These are phyloP conservation scores for Branchipolynoe longqiensis DNA, from an alignment of 2,888 invertebrate species.

Conservation along the genomic window DNA sequence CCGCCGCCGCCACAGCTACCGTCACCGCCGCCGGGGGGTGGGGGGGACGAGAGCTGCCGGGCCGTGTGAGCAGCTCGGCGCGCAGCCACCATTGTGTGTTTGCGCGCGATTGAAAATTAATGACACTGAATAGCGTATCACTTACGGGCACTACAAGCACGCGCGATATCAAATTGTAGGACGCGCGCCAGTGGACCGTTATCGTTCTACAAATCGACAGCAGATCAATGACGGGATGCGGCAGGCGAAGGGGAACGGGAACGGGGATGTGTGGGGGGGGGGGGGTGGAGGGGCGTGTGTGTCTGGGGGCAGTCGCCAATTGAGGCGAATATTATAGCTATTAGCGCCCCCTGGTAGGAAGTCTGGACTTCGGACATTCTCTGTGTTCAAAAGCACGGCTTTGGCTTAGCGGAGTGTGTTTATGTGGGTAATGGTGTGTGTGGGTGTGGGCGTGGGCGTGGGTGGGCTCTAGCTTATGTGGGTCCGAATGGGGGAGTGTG, in stretches of 20 bases:
- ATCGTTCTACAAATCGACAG: slow-evolving; percentile 36
- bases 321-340: slow-evolving; percentile 37
- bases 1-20: not conserved
- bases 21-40: not conserved
- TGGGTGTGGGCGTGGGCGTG: too few species aligned
- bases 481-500: too few species aligned
- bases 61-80: not conserved
- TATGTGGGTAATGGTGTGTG: too few species aligned
- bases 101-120: slow-evolving; percentile 54
- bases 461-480: too few species aligned
- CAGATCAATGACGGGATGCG: slow-evolving; percentile 35
- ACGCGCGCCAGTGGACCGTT: slow-evolving; percentile 1
- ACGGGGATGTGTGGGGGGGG: not conserved
- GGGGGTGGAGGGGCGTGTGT: not conserved
- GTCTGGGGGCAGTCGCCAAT: slow-evolving; percentile 2
- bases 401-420: too few species aligned
- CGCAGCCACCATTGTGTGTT: slow-evolving; percentile 28
- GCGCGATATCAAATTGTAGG: slow-evolving; percentile 44
- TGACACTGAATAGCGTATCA: slow-evolving; percentile 46
- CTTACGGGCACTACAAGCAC: slow-evolving; percentile 30
- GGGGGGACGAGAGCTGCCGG: not conserved
- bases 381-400: too few species aligned
- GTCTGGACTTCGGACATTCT: too few species aligned
- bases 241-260: not conserved
- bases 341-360: too few species aligned